Evolutionary conservation across 2,888 invertebrate genomes (phyloP).

Genomic region (Sesamia inferens): DNA sequence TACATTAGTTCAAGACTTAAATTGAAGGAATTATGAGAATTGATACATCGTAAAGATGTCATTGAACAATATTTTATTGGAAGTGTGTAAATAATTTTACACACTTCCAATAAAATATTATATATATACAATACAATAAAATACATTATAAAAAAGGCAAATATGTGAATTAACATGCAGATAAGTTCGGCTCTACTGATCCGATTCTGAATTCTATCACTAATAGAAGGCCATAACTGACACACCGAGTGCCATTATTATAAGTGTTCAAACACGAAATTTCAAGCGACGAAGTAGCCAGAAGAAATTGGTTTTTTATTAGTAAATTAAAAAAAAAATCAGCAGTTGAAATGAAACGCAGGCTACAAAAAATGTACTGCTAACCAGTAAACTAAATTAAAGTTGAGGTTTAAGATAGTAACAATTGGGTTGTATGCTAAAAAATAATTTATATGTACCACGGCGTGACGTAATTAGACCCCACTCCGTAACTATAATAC

Average conservation of each 20-base stretch:
- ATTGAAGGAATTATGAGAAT: neutral
- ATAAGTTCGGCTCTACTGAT: neutral
- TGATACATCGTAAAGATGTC: neutral
- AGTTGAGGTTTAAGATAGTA: too few relatives aligned
- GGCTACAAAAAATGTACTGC: too few relatives aligned
- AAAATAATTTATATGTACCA: too few relatives aligned
- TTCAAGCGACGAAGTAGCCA: too few relatives aligned
- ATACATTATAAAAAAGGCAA: neutral
- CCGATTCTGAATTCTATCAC: neutral
- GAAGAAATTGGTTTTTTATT: neutral
- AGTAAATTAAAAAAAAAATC: neutral
- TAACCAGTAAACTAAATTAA: too few relatives aligned
- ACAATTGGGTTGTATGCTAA: too few relatives aligned
- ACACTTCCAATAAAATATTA: neutral
- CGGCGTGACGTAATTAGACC: too few relatives aligned
- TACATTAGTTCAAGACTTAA: constrained; percentile 3
- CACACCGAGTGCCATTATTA: neutral
- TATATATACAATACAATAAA: too few relatives aligned
- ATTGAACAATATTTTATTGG: neutral
- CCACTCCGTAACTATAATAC: too few relatives aligned
- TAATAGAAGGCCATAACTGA: too few relatives aligned
- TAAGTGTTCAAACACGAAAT: neutral
- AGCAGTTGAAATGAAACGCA: too few relatives aligned
- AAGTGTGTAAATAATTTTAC: neutral
- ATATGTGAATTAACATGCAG: neutral